Base-by-base conservation (phyloP, 2,797 vertebrate genomes). In the Diplodus puntazzo region DNA sequence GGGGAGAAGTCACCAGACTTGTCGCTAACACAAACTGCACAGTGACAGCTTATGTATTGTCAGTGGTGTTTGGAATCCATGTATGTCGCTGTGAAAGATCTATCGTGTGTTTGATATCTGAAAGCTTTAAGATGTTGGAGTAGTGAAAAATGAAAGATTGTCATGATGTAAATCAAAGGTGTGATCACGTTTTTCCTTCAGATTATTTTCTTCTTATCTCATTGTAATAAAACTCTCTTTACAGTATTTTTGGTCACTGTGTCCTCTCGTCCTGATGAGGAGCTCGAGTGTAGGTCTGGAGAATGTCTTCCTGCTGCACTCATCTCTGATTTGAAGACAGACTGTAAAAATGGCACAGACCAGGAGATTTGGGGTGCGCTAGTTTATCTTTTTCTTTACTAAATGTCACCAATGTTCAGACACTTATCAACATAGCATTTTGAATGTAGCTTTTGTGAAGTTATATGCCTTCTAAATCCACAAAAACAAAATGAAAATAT, bases 281-380 rank as follows among this genome's bases (percentile, higher is more conserved):
- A 69, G 21, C 87, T 93, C 42, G 70, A 7, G 11, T 94, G 92
- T 67, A 49, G 25, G 43, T 89, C 82, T 46, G 84, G 81, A 68
- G 67, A 86, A 59, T 86, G 83, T 79, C 1, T 90, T 61, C 55
- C 85, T 27, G 53, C 50, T 34, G 45, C 30, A 34, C 30, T 61
- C 2, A 17, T 75, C 69, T 92, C 89, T 80, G 87, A 94, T 74
- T 92, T 89, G 74, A 89, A 85, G 12, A 43, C 16, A 16, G 82
- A 92, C 71, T 93, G 88, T 80, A 0, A 50, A 3, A 78, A 92
- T 63, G 86, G 83, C 18, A 89, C 92, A 5, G 89, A 92, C 5
- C 80, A 92, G 30, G 80, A 83, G 39, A 88, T 93, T 73, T 93
- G 88, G 82, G 95, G 95, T 95, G 90, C 10, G 86, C 30, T 58